phyloP scores from a whole-genome alignment of 2,113 vertebrate genomes.

The Daubentonia madagascariensis region DNA sequence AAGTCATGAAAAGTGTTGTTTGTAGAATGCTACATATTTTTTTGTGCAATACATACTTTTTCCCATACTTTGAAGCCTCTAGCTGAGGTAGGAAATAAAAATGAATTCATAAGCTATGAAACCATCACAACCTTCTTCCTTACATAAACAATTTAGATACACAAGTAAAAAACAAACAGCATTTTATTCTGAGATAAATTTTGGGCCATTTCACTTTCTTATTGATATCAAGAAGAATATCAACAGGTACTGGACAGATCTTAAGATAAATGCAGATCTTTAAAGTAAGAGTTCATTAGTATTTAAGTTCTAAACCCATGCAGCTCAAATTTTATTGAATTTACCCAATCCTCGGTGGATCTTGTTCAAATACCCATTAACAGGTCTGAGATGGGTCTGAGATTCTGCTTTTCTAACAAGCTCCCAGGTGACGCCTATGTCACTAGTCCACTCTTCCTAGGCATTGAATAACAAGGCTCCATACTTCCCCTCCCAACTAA shows the following conservation, averaged over 20 bases:
- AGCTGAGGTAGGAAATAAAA: background rate
- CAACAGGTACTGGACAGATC: background rate
- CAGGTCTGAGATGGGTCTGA: background rate
- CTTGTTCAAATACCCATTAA: background rate
- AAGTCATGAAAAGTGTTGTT: background rate
- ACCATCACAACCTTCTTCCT: background rate
- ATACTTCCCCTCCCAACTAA: background rate
- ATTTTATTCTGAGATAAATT: conserved; percentile 3
- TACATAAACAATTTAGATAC: background rate
- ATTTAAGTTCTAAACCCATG: background rate
- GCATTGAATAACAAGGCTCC: background rate
- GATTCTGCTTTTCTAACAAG: background rate
- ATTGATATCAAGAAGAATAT: background rate
- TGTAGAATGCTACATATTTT: background rate
- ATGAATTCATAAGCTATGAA: background rate
- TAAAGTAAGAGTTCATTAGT: background rate
- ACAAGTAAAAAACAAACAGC: background rate
- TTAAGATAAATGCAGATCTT: background rate
- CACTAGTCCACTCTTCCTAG: too few relatives aligned
- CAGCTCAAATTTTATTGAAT: background rate
- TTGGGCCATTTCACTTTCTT: background rate
- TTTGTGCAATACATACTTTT: background rate
- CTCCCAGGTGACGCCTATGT: background rate
- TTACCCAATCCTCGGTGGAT: background rate
- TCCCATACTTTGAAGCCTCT: background rate